phyloP scores from a whole-genome alignment of 2,113 vertebrate species.

The Bambusicola thoracicus region DNA sequence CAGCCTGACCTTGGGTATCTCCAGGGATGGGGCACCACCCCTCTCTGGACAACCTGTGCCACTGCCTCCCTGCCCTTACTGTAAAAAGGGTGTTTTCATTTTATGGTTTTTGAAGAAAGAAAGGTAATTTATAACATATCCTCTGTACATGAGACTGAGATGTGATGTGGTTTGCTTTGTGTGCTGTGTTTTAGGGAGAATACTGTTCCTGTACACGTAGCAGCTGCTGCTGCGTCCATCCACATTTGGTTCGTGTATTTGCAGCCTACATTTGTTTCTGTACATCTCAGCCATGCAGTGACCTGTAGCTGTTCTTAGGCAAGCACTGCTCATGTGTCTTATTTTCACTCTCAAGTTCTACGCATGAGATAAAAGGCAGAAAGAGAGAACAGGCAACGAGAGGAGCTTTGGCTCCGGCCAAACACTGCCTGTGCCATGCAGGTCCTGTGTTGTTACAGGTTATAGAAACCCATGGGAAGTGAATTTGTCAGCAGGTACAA shows the following conservation, averaged over 20 bases:
- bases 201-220: not conserved
- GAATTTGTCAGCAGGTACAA: not conserved
- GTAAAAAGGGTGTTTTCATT: not conserved
- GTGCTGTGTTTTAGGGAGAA: not conserved
- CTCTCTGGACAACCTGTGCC: no score
- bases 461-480: not conserved
- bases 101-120: not conserved
- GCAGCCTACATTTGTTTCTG: not conserved
- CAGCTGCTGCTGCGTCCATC: not conserved
- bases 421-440: not conserved
- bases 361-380: not conserved
- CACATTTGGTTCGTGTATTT: not conserved
- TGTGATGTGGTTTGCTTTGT: not conserved
- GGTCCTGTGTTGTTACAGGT: not conserved
- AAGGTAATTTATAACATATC: not conserved
- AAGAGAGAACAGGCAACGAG: not conserved
- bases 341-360: not conserved
- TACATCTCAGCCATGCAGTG: not conserved
- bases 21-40: no score
- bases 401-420: not conserved
- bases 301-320: not conserved
- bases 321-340: not conserved
- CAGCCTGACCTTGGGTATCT: no score
- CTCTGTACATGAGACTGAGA: not conserved
- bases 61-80: no score